Evolutionary conservation across 2,113 vertebrate genomes (phyloP), one percentile per base, ranked within the genome.

Genomic region (Bufo bufo): DNA sequence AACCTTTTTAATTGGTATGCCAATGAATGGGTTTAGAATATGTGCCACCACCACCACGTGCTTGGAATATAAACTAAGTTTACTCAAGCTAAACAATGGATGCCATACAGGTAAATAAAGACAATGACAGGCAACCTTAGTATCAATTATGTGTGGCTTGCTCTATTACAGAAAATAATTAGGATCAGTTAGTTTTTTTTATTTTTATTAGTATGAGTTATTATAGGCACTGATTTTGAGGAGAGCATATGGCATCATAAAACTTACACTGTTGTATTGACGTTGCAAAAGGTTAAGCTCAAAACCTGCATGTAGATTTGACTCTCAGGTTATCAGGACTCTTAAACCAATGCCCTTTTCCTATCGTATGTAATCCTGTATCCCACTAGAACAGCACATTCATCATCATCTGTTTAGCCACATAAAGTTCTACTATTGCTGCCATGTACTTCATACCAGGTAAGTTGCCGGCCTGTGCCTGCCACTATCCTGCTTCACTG

Each of bases 1-100:
- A 69, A 83, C 61, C 61, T 83, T 49, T 83, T 23, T 66, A 83
- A 50, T 33, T 83, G 45, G 61, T 23, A 83, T 69, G 43, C 59
- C 63, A 83, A 52, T 69, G 63, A 83, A 61, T 19, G 56, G 10
- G 58, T 61, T 43, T 61, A 33, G n/a, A 33, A 78, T n/a, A 43
- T 33, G 13, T 3, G 6, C 54, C 54, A 83, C 23, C 45, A 23
- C 45, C 12, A 23, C 23, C 59, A 66, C 47, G 43, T 50, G 47
- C 69, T 83, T 19, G 23, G 45, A 50, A 83, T 66, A 66, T 20
- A 83, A 83, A 52, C 47, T 69, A 2, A 8, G 61, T 52, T n/a
- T 83, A 66, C 33, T 50, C 72, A 75, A 75, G 14, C 17, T 49
- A 75, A 19, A 75, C 72, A 75, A 75, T 75, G 47, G 5, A 74